phyloP scores from a whole-genome alignment of 2,797 vertebrate genomes.

The Apogon hyalosoma region DNA sequence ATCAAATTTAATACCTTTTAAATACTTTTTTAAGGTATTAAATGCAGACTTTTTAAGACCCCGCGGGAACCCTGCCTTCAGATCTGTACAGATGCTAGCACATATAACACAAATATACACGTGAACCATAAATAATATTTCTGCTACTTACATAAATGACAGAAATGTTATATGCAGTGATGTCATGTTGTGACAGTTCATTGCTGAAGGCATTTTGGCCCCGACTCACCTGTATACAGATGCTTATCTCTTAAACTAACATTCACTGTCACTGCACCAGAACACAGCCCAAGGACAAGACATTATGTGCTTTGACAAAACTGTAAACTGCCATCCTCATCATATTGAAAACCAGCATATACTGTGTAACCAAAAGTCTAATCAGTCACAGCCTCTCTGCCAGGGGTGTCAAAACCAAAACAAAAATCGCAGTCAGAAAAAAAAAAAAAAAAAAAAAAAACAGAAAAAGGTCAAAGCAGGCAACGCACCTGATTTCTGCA shows the following conservation, averaged over 20 bases:
- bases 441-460: neutral
- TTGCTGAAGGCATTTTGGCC: neutral
- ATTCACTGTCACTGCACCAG: slow-evolving; percentile 14
- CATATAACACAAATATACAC: too few relatives aligned
- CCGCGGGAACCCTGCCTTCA: too few relatives aligned
- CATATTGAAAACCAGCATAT: neutral
- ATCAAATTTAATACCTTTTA: too few relatives aligned
- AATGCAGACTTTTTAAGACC: too few relatives aligned
- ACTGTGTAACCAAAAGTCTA: too few relatives aligned
- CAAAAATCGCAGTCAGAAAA: too few relatives aligned
- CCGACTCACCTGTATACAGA: slow-evolving; percentile 1
- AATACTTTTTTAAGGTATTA: too few relatives aligned
- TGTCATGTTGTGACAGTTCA: neutral
- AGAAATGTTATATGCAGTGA: neutral
- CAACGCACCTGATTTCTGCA: neutral
- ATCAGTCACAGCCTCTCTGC: neutral
- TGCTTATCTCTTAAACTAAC: slow-evolving; percentile 8
- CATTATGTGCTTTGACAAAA: slow-evolving; percentile 9
- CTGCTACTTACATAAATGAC: neutral
- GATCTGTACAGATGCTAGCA: too few relatives aligned
- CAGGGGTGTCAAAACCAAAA: too few relatives aligned
- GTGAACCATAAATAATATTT: neutral
- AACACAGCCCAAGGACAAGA: slow-evolving; percentile 22
- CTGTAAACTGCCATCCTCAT: neutral
- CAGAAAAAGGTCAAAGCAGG: neutral